A percentile compares a stretch with the other conserved stretches of the same genome.
Evolutionary conservation across 2,888 invertebrate genomes (phyloP).

Genomic region (Agrilus cyanescens): DNA sequence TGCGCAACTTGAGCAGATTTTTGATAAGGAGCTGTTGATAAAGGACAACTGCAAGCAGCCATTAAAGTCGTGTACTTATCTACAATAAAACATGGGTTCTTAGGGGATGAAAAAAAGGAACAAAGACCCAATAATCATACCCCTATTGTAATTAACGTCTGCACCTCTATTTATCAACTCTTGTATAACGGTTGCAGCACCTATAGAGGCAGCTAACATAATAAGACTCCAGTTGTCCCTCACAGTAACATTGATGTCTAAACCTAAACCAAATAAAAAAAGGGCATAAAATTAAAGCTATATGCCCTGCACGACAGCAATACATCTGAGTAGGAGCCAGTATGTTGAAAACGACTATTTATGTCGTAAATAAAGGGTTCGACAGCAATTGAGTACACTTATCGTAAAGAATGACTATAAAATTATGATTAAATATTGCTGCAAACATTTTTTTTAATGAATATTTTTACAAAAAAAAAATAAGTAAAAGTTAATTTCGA

Average conservation of each 20-base stretch:
- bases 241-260: constrained; percentile 34
- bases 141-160: constrained; percentile 40
- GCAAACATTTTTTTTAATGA: no score
- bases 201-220: constrained; percentile 47
- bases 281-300: no score
- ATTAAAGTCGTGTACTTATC: constrained; percentile 52
- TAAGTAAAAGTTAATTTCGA: no score
- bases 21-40: constrained; percentile 32
- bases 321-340: no score
- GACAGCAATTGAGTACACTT: no score
- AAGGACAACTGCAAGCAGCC: constrained; percentile 49
- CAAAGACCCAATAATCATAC: constrained; percentile 10
- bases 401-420: no score
- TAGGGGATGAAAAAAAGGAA: neutral
- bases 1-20: constrained; percentile 34
- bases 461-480: no score
- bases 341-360: no score
- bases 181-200: constrained; percentile 40
- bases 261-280: constrained; percentile 16
- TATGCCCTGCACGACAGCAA: no score
- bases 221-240: constrained; percentile 49
- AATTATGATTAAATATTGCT: no score
- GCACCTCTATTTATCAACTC: constrained; percentile 44
- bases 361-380: no score
- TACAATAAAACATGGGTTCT: constrained; percentile 25